Conservation (phyloP, 1,140 invertebrate species). For the Mercenaria mercenaria region DNA sequence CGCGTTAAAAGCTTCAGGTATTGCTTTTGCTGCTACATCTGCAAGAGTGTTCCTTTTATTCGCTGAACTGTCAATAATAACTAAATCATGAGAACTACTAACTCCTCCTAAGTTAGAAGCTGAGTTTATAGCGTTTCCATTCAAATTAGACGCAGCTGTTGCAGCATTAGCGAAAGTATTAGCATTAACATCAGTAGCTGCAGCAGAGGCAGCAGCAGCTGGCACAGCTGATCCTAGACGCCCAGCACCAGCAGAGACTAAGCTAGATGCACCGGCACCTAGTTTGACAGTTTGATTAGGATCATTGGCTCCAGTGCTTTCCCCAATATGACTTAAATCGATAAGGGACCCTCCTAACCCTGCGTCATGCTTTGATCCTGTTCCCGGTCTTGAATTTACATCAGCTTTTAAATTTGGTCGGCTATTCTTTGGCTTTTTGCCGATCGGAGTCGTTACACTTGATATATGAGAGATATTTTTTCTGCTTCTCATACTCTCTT, state of each 20-base stretch:
- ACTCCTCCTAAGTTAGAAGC: neutral
- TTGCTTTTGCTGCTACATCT: neutral
- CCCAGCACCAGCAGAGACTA: neutral
- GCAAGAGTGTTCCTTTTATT: neutral
- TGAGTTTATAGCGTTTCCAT: neutral
- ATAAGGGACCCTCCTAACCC: neutral
- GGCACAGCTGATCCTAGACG: neutral
- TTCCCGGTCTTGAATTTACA: too few species aligned
- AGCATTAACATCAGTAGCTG: neutral
- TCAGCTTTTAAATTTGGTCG: neutral
- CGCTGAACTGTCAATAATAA: neutral
- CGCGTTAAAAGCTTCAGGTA: neutral
- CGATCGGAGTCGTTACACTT: neutral
- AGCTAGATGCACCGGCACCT: neutral
- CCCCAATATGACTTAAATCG: neutral
- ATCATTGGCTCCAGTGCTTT: neutral
- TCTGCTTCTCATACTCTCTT: neutral
- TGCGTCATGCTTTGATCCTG: neutral
- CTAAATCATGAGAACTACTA: neutral
- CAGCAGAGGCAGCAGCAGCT: slow-evolving; percentile 26
- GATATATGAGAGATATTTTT: neutral
- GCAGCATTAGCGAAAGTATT: slow-evolving; percentile 1
- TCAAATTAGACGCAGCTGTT: neutral
- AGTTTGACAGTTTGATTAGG: neutral
- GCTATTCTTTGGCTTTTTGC: neutral